Percentiles rank a stretch among this genome's conserved stretches.
Evolutionary conservation across 2,888 invertebrate genomes (phyloP).

Genomic region (Drosophila fungiperda): DNA sequence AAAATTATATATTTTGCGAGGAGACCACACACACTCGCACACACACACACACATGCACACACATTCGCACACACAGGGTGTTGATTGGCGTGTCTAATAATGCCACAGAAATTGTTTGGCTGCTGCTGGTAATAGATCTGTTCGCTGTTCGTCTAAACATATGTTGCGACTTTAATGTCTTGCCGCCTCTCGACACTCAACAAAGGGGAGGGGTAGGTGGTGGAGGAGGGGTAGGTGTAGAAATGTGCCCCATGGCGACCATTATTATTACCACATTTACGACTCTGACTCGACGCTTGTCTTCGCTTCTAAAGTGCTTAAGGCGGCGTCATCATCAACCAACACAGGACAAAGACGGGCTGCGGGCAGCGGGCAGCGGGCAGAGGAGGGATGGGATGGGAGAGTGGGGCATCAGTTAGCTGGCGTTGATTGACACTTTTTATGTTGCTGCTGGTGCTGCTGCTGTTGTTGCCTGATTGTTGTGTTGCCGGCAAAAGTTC

Average conservation of each 20-base stretch:
- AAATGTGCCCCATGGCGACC: slow-evolving; percentile 65
- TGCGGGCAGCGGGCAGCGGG: too few relatives aligned
- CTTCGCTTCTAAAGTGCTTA: slow-evolving; percentile 22
- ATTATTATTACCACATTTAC: slow-evolving; percentile 72
- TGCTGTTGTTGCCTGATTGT: slow-evolving; percentile 19
- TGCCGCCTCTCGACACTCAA: slow-evolving; percentile 69
- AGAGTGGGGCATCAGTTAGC: slow-evolving; percentile 35
- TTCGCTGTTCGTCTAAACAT: slow-evolving; percentile 55
- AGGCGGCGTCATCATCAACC: slow-evolving; percentile 30
- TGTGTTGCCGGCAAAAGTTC: slow-evolving; percentile 63
- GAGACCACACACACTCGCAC: slow-evolving; percentile 36
- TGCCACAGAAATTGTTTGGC: slow-evolving; percentile 29
- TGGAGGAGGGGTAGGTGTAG: not conserved
- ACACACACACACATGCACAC: not conserved
- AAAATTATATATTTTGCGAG: slow-evolving; percentile 25
- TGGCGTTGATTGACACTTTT: slow-evolving; percentile 73
- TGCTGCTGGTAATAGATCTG: slow-evolving; percentile 65
- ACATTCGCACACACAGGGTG: not conserved
- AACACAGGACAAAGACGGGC: slow-evolving; percentile 1
- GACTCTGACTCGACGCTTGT: slow-evolving; percentile 29
- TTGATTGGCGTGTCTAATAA: slow-evolving; percentile 26
- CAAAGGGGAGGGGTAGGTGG: not conserved
- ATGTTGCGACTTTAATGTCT: slow-evolving; percentile 76
- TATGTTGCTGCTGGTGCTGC: slow-evolving; percentile 43
- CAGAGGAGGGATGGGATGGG: too few relatives aligned